A percentile compares a stretch with the other conserved stretches of the same genome.
Evolutionary conservation across 2,888 invertebrate genomes (phyloP).

Genomic region (Erpobdella octoculata): DNA sequence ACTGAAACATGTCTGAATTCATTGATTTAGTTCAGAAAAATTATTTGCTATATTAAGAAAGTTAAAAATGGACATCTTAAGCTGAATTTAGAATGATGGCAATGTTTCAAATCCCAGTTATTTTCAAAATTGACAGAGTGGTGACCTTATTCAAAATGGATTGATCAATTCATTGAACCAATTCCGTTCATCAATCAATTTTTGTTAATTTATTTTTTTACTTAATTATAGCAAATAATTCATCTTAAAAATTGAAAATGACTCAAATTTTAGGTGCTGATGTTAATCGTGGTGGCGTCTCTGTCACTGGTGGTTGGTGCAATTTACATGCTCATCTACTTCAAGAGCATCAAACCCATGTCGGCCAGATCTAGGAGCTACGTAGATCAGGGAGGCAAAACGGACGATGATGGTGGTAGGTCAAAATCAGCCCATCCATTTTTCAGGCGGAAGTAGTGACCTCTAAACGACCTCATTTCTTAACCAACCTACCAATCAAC

Average conservation of each 20-base stretch:
- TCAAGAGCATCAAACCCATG: conserved; percentile 34
- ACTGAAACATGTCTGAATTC: no score
- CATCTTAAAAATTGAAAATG: neutral
- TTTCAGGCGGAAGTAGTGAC: conserved; percentile 27
- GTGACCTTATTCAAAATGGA: no score
- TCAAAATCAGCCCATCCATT: conserved; percentile 30
- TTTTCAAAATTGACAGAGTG: no score
- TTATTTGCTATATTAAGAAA: no score
- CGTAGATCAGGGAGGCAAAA: conserved; percentile 29
- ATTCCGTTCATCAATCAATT: no score
- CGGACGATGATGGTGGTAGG: conserved; percentile 24
- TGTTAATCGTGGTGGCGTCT: conserved; percentile 30
- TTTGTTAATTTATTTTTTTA: no score
- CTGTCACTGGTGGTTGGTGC: conserved; percentile 30
- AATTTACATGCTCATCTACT: conserved; percentile 32
- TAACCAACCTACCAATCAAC: neutral
- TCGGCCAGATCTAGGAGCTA: conserved; percentile 29
- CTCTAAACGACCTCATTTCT: neutral
- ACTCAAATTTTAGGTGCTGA: conserved; percentile 7
- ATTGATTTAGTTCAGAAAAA: no score
- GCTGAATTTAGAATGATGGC: no score
- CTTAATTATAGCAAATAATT: neutral
- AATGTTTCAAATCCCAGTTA: no score
- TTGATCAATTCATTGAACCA: no score
- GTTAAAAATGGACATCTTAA: no score